Evolutionary conservation across 2,113 vertebrate genomes (phyloP), one percentile per base, ranked within the genome.

Genomic region (Cinclus mexicanus): DNA sequence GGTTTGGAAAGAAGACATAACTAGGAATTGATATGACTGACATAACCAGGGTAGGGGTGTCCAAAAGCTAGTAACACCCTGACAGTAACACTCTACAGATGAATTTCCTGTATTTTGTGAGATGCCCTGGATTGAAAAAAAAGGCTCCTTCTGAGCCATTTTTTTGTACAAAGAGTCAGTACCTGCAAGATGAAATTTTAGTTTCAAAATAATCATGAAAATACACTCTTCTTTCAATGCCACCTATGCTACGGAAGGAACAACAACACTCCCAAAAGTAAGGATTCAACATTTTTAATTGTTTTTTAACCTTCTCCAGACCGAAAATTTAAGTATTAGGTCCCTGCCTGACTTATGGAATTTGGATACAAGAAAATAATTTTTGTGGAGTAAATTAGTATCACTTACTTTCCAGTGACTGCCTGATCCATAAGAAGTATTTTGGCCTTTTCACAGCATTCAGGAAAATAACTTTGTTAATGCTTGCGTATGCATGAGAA

Each of bases 81-180:
- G 63, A 82, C 83, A 87, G 13, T 9, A 92, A 29, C 44, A 53
- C 47, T 49, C 28, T 44, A 2, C 22, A 74, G 26, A 6, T 83
- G 18, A 15, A 19, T 88, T 93, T 77, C 50, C 60, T 74, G 33
- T 46, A 29, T 71, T 75, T 82, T 50, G 23, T 67, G 60, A 90
- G 90, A 77, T 80, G 11, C 6, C 33, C 41, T 70, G n/a, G 19
- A 31, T 2, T 76, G 25, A 65, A 89, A 69, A 61, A 69, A 91
- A 84, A 87, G 18, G 19, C 11, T 82, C 10, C 14, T 75, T 83
- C 44, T 52, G 60, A 93, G 59, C 11, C 20, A 11, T 37, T 25
- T 69, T 80, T 82, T 97, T 65, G 90, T 90, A 94, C 92, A 90
- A 97, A 96, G 57, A 96, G 91, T 71, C 61, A 92, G 95, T 80